These are phyloP conservation scores for Propithecus coquereli DNA, from an alignment of 2,113 vertebrate species.

Conservation along the genomic window DNA sequence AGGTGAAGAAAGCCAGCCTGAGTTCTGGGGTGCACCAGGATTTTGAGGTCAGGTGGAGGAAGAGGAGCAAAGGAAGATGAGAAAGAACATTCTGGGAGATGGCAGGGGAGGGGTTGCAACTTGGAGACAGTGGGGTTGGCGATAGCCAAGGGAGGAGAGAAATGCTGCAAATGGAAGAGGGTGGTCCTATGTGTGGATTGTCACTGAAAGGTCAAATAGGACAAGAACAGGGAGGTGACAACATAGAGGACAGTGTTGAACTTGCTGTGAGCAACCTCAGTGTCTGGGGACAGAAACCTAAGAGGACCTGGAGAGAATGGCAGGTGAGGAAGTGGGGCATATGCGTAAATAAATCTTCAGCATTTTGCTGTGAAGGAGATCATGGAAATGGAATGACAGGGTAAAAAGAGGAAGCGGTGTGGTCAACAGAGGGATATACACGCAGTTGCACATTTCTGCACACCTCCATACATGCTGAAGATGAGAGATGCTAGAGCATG, in stretches of 20 bases:
- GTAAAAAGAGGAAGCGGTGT: neutral
- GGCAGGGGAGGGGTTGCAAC: too few species aligned
- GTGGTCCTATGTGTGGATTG: too few species aligned
- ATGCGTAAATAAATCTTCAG: neutral
- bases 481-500: neutral
- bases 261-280: neutral
- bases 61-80: neutral
- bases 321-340: neutral
- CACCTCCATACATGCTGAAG: too few species aligned
- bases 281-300: neutral
- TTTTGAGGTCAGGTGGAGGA: neutral
- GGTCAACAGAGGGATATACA: neutral
- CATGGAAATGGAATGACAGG: neutral
- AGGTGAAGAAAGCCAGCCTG: neutral
- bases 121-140: neutral
- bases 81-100: neutral
- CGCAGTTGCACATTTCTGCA: rapidly evolving
- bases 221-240: neutral
- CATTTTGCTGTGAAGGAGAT: neutral
- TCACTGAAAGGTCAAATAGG: neutral
- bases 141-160: neutral
- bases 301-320: neutral
- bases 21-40: neutral
- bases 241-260: rapidly evolving
- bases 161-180: neutral